phyloP scores from a whole-genome alignment of 2,888 invertebrate species.

The Spisula subtruncata region DNA sequence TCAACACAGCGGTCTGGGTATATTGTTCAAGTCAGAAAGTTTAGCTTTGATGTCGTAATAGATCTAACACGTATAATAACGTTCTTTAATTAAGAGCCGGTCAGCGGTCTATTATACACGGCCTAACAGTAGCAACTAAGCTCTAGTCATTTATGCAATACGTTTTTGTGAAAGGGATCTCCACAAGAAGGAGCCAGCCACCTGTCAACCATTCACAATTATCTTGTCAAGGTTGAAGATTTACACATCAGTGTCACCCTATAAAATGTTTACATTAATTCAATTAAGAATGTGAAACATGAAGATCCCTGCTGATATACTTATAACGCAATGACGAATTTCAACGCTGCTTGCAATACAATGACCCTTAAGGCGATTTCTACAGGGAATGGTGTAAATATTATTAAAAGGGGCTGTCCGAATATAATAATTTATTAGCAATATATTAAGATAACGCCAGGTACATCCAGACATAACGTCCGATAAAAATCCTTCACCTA shows the following conservation, averaged over 20 bases:
- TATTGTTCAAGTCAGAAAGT: not conserved
- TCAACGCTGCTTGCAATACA: not conserved
- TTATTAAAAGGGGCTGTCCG: constrained; percentile 21
- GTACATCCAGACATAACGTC: not conserved
- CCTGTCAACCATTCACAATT: constrained; percentile 16
- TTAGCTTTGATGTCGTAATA: not conserved
- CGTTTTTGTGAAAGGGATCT: not conserved
- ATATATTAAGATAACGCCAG: constrained; percentile 12
- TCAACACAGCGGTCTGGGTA: not conserved
- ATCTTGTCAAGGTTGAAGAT: constrained; percentile 35
- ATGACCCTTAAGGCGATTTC: not conserved
- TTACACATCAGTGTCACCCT: not conserved
- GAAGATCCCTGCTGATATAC: constrained; percentile 11
- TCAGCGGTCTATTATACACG: too few species aligned
- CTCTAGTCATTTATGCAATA: not conserved
- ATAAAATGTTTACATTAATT: not conserved
- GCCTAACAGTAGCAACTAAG: too few species aligned
- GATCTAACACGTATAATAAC: not conserved
- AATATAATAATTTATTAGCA: constrained; percentile 12
- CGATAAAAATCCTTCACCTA: not conserved
- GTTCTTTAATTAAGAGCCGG: not conserved
- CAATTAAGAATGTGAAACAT: constrained; percentile 31
- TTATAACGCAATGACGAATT: constrained; percentile 20
- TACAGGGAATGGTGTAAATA: constrained; percentile 27
- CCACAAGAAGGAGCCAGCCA: not conserved